A percentile compares a stretch with the other conserved stretches of the same genome.
phyloP scores from a whole-genome alignment of 2,888 invertebrate genomes.

The Glomeris marginata region DNA sequence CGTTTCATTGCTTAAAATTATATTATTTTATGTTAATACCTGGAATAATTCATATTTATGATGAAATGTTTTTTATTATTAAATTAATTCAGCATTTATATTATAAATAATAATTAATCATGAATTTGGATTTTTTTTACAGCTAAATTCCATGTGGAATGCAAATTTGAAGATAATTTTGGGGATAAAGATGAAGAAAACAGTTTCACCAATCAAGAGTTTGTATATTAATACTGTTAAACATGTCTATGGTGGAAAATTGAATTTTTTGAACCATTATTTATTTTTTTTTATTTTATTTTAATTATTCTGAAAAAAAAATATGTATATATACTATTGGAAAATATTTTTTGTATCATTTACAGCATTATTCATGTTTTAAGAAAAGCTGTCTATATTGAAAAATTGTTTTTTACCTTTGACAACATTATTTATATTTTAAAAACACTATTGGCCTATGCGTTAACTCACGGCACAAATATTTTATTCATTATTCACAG shows the following conservation, averaged over 20 bases:
- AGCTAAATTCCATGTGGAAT: conserved; percentile 2
- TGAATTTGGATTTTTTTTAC: neutral
- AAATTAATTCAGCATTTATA: too few relatives aligned
- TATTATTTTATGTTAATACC: too few relatives aligned
- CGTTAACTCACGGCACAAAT: too few relatives aligned
- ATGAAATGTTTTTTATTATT: too few relatives aligned
- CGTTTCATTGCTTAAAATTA: too few relatives aligned
- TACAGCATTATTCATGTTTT: neutral
- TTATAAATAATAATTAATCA: neutral
- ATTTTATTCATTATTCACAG: too few relatives aligned
- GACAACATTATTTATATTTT: too few relatives aligned
- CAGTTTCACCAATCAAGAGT: neutral
- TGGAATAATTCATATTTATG: too few relatives aligned
- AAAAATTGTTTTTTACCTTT: neutral
- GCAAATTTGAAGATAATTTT: conserved; percentile 29
- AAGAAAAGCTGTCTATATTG: conserved; percentile 1
- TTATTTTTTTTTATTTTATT: neutral
- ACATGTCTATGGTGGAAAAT: neutral
- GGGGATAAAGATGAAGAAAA: conserved; percentile 6
- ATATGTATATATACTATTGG: too few relatives aligned
- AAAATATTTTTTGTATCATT: too few relatives aligned
- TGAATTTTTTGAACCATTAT: too few relatives aligned
- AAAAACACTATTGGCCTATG: too few relatives aligned
- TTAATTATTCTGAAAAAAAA: neutral
- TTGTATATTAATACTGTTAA: neutral